Evolutionary conservation across 2,797 vertebrate genomes (phyloP), one percentile per base, ranked within the genome.

Genomic region (Sebastes iracundus): DNA sequence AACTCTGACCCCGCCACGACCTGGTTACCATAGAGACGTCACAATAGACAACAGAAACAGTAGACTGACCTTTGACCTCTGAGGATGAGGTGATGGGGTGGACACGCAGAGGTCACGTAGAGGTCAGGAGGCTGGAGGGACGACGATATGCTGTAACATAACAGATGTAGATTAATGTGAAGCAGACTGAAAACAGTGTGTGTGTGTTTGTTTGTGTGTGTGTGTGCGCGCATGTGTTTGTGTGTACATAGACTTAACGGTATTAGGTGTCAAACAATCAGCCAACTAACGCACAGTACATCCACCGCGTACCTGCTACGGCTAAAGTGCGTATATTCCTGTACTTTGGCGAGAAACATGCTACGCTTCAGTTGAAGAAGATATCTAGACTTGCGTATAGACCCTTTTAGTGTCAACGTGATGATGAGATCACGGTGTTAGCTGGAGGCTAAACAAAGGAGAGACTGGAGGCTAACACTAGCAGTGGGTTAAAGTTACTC

Each of bases 11-110:
- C 61, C 3, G 33, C 56, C 12, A 23, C 1, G 10, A 61, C 81
- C 72, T 18, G 59, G 86, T 83, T 81, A 52, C 84, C 62, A 28
- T 88, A 90, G 88, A 53, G 75, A 87, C 18, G 49, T 22, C 71
- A 71, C 75, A 75, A 5, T 85, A 88, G 80, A 38, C 63, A 82
- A 49, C 77, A 72, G 28, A 82, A 35, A 59, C 72, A 16, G 75
- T 53, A 75, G 74, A 35, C 30, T 75, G 75, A 83, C 76, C 76
- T 77, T 46, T 79, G 77, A 84, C 82, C 75, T 80, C 61, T 28
- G 38, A 67, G 68, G 77, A 66, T 4, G 3, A 16, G n/a, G 28
- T 2, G 33, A 55, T 16, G 0, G 16, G 20, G 46, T 9, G 46
- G 46, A 52, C 18, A 52, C 7, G 18, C 46, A 46, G 32, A 66